Conservation (phyloP, 2,797 vertebrate species). For the Aeoliscus strigatus region DNA sequence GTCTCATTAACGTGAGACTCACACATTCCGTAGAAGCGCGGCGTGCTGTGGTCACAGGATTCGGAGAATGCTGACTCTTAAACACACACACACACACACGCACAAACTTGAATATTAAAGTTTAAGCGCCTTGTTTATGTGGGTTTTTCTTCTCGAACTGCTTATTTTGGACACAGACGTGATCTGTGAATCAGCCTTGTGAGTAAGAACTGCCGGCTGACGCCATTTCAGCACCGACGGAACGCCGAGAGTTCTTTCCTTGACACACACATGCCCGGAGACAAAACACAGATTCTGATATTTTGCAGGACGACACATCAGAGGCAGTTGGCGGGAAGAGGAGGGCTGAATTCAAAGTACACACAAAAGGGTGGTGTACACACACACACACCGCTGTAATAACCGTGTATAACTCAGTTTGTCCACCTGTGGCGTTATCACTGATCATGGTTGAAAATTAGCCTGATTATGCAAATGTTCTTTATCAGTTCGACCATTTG, state of each 20-base stretch:
- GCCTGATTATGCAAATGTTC: constrained; percentile 72
- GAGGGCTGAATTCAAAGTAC: too few species aligned
- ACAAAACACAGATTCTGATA: background rate
- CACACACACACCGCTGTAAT: background rate
- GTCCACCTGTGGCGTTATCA: constrained; percentile 63
- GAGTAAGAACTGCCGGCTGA: constrained; percentile 55
- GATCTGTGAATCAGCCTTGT: constrained; percentile 59
- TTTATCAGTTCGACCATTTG: constrained; percentile 33
- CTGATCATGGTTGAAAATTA: constrained; percentile 68
- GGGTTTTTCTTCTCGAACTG: constrained; percentile 37
- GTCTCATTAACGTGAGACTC: constrained; percentile 40
- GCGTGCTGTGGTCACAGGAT: constrained; percentile 22
- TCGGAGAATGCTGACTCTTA: constrained; percentile 25
- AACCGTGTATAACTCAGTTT: constrained; percentile 27
- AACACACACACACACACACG: constrained; percentile 2
- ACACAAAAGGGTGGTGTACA: constrained; percentile 11
- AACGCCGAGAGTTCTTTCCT: too few species aligned
- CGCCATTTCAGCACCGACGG: constrained; percentile 20
- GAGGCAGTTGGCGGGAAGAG: background rate
- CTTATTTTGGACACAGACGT: constrained; percentile 63
- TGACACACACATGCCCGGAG: background rate
- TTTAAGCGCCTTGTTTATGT: constrained; percentile 45
- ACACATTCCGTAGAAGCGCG: constrained; percentile 26
- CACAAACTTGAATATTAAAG: constrained; percentile 28
- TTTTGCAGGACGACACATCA: constrained; percentile 9